Base-by-base conservation (phyloP, 2,888 invertebrate genomes). In the Drosophila phalerata region DNA sequence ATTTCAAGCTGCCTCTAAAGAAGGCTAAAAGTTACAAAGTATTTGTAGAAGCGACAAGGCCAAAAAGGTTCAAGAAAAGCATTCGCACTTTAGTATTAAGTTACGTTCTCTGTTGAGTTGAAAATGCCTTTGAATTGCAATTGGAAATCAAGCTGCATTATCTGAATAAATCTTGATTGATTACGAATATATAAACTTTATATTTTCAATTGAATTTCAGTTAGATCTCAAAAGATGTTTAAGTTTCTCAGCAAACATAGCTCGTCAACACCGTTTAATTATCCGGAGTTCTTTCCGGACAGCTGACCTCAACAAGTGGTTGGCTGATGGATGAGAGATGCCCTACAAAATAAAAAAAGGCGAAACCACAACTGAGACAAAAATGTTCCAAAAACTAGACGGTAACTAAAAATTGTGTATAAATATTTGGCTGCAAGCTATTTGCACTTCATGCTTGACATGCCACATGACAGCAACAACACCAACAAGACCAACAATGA, bases 391-490 rank as follows among this genome's bases (percentile, higher is more conserved):
- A 49, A 43, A 48, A 65, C 57, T 62, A 57, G 56, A 48, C 52
- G 53, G 58, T 68, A 79, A 69, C 62, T 69, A 76, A 82, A 85
- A 77, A 75, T 75, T 85, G 73, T 80, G 63, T 75, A 84, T 83
- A 83, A 79, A 79, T 83, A 86, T 85, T 86, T 88, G 62, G 86
- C 85, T 86, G 77, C 69, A 69, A 85, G 89, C 85, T 81, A 84
- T 88, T 88, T 85, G 87, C 89, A 85, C 85, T 84, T 86, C 86
- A 85, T 85, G 87, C 88, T 72, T 85, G 84, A 88, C 88, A 85
- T 85, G 88, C 79, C 79, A 64, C 68, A 76, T 49, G 64, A 53
- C 72, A 77, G 60, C 65, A 75, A 56, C 60, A 70, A 40, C 47
- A 64, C 11, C 61, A 70, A 32, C 49, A n/a, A n/a, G n/a, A 69